Evolutionary conservation across 2,113 vertebrate genomes (phyloP).

Genomic region (Peromyscus polionotus): DNA sequence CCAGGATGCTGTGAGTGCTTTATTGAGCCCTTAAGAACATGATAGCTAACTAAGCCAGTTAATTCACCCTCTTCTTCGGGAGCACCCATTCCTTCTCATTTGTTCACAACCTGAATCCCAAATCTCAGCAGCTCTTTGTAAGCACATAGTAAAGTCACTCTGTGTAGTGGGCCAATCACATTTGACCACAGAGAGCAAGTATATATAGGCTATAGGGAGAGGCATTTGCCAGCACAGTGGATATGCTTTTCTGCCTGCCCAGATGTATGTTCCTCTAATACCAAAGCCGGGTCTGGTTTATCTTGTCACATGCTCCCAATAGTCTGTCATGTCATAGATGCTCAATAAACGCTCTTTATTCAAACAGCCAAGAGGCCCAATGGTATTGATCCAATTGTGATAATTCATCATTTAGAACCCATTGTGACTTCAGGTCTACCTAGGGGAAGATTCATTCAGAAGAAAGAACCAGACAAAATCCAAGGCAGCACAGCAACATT

Average conservation of each 20-base stretch:
- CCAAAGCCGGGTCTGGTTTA: not conserved
- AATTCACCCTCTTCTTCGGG: not conserved
- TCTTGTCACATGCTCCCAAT: not conserved
- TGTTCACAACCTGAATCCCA: not conserved
- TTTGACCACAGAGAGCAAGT: not conserved
- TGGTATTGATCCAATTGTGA: not conserved
- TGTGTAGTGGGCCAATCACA: not conserved
- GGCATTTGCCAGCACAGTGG: not conserved
- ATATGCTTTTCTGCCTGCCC: not conserved
- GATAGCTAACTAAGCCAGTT: not conserved
- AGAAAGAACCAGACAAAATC: not conserved
- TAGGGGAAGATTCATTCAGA: constrained; percentile 3
- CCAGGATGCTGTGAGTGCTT: constrained; percentile 94
- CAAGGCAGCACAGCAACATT: not conserved
- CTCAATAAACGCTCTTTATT: not conserved
- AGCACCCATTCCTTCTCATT: not conserved
- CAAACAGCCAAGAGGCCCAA: not conserved
- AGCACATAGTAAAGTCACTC: not conserved
- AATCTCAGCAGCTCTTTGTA: constrained; percentile 4
- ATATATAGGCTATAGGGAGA: not conserved
- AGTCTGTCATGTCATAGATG: not conserved
- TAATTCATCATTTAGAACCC: not conserved
- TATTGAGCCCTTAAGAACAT: not conserved
- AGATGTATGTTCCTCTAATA: not conserved
- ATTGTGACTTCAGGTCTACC: not conserved